phyloP scores from a whole-genome alignment of 1,140 invertebrate species.

The Solenopsis invicta region DNA sequence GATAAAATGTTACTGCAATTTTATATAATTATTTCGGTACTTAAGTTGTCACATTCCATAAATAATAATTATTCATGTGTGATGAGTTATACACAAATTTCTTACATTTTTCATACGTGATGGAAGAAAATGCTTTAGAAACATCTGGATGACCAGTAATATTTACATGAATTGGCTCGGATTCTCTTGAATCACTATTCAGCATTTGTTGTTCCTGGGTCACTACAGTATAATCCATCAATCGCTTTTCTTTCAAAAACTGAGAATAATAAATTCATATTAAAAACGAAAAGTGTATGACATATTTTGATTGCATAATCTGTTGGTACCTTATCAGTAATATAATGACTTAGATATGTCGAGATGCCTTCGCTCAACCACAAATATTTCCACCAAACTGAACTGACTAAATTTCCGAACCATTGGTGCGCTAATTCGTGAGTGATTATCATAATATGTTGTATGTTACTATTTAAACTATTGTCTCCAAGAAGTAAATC shows the following conservation, averaged over 20 bases:
- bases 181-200: neutral
- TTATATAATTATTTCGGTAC: too few relatives aligned
- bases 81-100: neutral
- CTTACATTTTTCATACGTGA: conserved; percentile 44
- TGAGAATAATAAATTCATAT: neutral
- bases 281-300: neutral
- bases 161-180: too few relatives aligned
- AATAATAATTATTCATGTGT: too few relatives aligned
- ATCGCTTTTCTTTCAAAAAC: too few relatives aligned
- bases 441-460: conserved; percentile 66
- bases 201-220: neutral
- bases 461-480: neutral
- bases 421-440: conserved; percentile 90
- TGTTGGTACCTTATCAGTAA: conserved; percentile 43
- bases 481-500: neutral
- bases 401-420: too few relatives aligned
- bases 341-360: conserved; percentile 81
- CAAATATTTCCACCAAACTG: too few relatives aligned
- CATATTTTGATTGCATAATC: neutral
- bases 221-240: too few relatives aligned
- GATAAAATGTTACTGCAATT: too few relatives aligned
- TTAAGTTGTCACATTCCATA: too few relatives aligned
- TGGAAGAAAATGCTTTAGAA: neutral
- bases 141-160: conserved; percentile 13
- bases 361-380: conserved; percentile 87